Evolutionary conservation across 2,113 vertebrate genomes (phyloP), one percentile per base, ranked within the genome.

Genomic region (Abramis brama): DNA sequence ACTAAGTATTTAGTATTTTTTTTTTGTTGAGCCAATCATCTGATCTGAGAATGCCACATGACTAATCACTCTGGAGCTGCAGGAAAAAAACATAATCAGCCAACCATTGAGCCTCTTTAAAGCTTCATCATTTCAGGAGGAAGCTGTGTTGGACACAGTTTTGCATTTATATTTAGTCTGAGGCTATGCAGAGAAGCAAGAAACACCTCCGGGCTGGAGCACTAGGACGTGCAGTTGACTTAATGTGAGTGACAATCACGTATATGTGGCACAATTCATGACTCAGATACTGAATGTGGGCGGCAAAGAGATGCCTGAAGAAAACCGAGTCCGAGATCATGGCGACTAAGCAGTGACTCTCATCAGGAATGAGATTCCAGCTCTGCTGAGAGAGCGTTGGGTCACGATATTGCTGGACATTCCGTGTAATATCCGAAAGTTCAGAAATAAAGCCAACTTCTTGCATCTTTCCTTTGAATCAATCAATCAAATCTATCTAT

Each of bases 281-380:
- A 81, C 85, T 80, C 78, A 71, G 83, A 64, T n/a, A 62, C 79
- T 66, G 59, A 77, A 30, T 6, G 60, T 78, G 83, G 83, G 83
- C 15, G 74, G 36, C 21, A n/a, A 66, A 52, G 66, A 84, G 71
- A 70, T 59, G 76, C 84, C 76, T 59, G 43, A 73, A 80, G n/a
- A 62, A 86, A 45, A 47, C 55, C 55, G 33, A 73, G 77, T 33
- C 55, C 55, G 33, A 73, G 77, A 86, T 81, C 77, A 80, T n/a
- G 25, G 36, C 19, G 8, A 71, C 39, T 71, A n/a, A 80, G 43
- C 25, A 73, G 45, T 73, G 78, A 86, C 30, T 71, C 50, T 33
- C 47, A 27, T 52, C 33, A 85, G 30, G 33, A 59, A 78, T 30
- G 17, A 57, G 50, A 79, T 36, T 79, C 17, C 39, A 86, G 76